These are phyloP conservation scores for Corydoras sp. DNA, from an alignment of 2,113 vertebrate genomes.

Conservation along the genomic window DNA sequence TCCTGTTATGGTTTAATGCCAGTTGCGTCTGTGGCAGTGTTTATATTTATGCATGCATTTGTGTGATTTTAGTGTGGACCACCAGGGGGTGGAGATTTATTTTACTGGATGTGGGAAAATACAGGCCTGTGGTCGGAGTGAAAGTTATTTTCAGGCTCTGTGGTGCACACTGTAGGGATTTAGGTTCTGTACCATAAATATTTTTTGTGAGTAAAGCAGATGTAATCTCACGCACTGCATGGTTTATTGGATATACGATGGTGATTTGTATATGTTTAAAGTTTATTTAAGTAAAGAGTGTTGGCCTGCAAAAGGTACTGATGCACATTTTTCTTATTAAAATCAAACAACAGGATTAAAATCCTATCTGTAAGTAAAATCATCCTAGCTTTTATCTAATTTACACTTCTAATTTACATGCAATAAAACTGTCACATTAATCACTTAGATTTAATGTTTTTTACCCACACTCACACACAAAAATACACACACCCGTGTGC, in stretches of 20 bases:
- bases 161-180: not conserved
- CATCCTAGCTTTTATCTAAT: too few relatives aligned
- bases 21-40: not conserved
- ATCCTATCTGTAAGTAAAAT: too few relatives aligned
- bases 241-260: not conserved
- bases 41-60: not conserved
- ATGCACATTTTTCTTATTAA: not conserved
- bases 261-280: too few relatives aligned
- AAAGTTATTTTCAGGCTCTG: constrained; percentile 18
- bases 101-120: constrained; percentile 3
- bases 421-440: too few relatives aligned
- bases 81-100: constrained; percentile 59
- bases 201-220: not conserved
- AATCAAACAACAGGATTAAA: not conserved
- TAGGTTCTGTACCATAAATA: constrained; percentile 5
- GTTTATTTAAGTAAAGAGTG: too few relatives aligned
- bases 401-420: too few relatives aligned
- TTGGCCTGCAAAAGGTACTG: too few relatives aligned
- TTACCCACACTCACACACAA: not conserved
- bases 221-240: not conserved
- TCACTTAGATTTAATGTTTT: too few relatives aligned
- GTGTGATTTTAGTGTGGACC: constrained; percentile 29
- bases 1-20: not conserved
- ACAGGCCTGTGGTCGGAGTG: constrained; percentile 10
- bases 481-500: not conserved